phyloP scores from a whole-genome alignment of 2,797 vertebrate genomes.

The Poeciliopsis paucimaculata region DNA sequence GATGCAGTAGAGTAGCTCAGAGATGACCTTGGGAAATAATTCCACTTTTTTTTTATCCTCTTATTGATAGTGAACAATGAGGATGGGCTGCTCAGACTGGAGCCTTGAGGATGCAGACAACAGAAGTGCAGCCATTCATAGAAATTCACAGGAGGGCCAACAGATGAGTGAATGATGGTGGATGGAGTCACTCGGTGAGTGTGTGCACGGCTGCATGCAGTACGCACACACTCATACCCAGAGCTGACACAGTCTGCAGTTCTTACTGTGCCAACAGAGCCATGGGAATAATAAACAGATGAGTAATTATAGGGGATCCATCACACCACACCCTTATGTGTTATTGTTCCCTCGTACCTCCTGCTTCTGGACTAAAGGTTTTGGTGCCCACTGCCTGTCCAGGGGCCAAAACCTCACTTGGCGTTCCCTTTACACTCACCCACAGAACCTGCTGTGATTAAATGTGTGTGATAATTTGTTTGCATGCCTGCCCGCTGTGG shows the following conservation, averaged over 20 bases:
- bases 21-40: slow-evolving; percentile 18
- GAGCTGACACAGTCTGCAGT: slow-evolving; percentile 11
- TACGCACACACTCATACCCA: slow-evolving; percentile 12
- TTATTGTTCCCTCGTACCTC: slow-evolving; percentile 60
- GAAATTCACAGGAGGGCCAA: slow-evolving; percentile 34
- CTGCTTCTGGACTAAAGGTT: slow-evolving; percentile 53
- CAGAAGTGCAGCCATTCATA: slow-evolving; percentile 40
- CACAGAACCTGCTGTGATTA: slow-evolving; percentile 54
- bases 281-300: slow-evolving; percentile 63
- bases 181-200: slow-evolving; percentile 32
- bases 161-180: slow-evolving; percentile 41
- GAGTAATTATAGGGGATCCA: slow-evolving; percentile 63
- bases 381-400: slow-evolving; percentile 59
- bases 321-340: slow-evolving; percentile 28
- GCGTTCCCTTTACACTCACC: slow-evolving; percentile 63
- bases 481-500: slow-evolving; percentile 20
- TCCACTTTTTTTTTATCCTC: slow-evolving; percentile 1
- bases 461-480: slow-evolving; percentile 29
- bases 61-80: slow-evolving; percentile 19
- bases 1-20: background rate
- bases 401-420: slow-evolving; percentile 55
- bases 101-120: slow-evolving; percentile 26
- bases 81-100: background rate
- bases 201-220: slow-evolving; percentile 14
- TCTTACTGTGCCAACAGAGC: slow-evolving; percentile 35